A percentile compares a stretch with the other conserved stretches of the same genome.
Conservation (phyloP, 2,113 vertebrate genomes). For the Chamaetylas fuelleborni region DNA sequence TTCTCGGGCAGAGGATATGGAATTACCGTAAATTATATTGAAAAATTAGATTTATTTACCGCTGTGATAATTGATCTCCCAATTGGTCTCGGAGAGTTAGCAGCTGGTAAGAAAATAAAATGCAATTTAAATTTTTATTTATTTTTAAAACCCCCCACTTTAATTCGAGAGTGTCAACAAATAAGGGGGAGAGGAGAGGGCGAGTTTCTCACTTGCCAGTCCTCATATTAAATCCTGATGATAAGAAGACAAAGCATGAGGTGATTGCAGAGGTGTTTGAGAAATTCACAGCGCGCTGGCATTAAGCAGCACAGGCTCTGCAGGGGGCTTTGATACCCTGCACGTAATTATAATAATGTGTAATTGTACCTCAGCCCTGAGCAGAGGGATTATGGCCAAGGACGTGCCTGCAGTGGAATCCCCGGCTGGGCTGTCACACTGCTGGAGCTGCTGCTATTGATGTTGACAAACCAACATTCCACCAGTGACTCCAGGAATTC, state of each 20-base stretch:
- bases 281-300: background rate
- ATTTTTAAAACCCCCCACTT: slow-evolving; percentile 18
- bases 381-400: background rate
- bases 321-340: background rate
- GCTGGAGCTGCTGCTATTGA: background rate
- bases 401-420: background rate
- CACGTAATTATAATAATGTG: background rate
- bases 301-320: background rate
- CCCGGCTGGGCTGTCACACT: background rate
- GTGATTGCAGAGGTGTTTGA: background rate
- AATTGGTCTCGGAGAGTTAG: slow-evolving; percentile 77
- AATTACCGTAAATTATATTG: slow-evolving; percentile 82
- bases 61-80: slow-evolving; percentile 83
- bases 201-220: slow-evolving; percentile 51
- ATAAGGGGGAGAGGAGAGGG: slow-evolving; percentile 49
- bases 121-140: slow-evolving; percentile 72
- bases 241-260: background rate
- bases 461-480: background rate
- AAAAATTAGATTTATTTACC: slow-evolving; percentile 84
- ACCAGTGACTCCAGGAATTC: background rate
- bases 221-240: slow-evolving; percentile 11
- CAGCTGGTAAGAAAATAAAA: slow-evolving; percentile 82
- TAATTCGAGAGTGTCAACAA: slow-evolving; percentile 61
- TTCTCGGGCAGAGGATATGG: slow-evolving; percentile 76
- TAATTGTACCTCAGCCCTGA: background rate